A percentile compares a stretch with the other conserved stretches of the same genome.
phyloP scores from a whole-genome alignment of 2,797 vertebrate species.

The Brachyrhaphis roseni region DNA sequence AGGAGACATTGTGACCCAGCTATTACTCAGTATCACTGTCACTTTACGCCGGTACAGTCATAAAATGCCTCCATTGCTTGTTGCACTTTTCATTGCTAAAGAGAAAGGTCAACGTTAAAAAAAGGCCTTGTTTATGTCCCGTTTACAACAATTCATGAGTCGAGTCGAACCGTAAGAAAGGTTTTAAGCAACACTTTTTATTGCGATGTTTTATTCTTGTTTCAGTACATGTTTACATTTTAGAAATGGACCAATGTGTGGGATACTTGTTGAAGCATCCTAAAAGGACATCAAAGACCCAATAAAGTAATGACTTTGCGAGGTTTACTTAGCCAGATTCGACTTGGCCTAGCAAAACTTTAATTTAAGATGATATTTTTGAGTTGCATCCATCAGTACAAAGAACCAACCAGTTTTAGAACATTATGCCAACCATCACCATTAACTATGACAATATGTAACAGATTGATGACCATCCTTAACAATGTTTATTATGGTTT shows the following conservation, averaged over 20 bases:
- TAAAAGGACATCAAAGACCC: not conserved
- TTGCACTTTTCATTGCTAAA: conserved; percentile 42
- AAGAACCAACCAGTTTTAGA: not conserved
- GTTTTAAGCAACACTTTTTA: not conserved
- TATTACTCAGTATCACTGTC: conserved; percentile 35
- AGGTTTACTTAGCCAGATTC: not conserved
- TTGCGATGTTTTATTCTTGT: not conserved
- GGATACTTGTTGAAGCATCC: not conserved
- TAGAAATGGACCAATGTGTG: not conserved
- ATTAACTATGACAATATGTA: not conserved
- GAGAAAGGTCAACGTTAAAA: conserved; percentile 23
- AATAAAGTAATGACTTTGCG: not conserved
- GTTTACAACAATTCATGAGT: conserved; percentile 37
- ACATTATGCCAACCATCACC: not conserved
- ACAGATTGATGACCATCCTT: not conserved
- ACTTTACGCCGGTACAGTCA: conserved; percentile 45
- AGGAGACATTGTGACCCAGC: conserved; percentile 27
- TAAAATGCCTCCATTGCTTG: conserved; percentile 50
- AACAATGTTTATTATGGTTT: not conserved
- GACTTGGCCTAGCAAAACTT: not conserved
- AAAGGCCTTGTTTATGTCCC: conserved; percentile 13
- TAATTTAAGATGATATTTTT: not conserved
- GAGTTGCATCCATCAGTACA: not conserved
- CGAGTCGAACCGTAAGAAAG: conserved; percentile 11
- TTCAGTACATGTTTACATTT: not conserved